These are phyloP conservation scores for Grammatotria lemairii DNA, from an alignment of 2,113 vertebrate genomes.

Conservation along the genomic window DNA sequence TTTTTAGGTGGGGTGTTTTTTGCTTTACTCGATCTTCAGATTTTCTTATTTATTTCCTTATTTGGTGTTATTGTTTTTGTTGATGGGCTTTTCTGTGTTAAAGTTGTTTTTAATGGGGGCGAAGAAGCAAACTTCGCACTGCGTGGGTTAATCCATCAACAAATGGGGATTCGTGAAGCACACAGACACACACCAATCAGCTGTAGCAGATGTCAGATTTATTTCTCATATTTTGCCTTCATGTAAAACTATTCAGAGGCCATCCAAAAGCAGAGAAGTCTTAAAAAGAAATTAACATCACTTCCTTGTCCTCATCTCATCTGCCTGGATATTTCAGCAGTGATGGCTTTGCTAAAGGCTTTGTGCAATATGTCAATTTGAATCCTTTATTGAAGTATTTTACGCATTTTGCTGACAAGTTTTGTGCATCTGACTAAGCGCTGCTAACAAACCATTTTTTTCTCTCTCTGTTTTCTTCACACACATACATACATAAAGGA, in stretches of 20 bases:
- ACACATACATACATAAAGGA: neutral
- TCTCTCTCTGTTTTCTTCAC: neutral
- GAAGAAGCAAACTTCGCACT: neutral
- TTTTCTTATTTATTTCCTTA: neutral
- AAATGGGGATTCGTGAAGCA: neutral
- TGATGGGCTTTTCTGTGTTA: neutral
- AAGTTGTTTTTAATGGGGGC: neutral
- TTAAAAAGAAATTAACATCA: neutral
- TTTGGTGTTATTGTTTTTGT: neutral
- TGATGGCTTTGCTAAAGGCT: neutral
- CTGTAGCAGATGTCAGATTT: constrained; percentile 21
- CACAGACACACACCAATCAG: neutral
- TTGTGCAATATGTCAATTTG: neutral
- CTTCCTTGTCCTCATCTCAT: neutral
- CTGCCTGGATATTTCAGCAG: neutral
- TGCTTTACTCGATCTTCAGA: neutral
- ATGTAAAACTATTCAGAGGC: constrained; percentile 23
- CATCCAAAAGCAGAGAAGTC: neutral
- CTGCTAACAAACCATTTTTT: neutral
- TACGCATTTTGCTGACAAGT: neutral
- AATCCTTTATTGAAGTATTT: constrained; percentile 37
- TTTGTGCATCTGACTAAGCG: neutral
- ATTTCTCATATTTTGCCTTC: constrained; percentile 42
- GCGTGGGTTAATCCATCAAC: neutral
- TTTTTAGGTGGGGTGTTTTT: neutral